These are phyloP conservation scores for Leptinotarsa defecta DNA, from an alignment of 1,140 invertebrate species.

Conservation along the genomic window DNA sequence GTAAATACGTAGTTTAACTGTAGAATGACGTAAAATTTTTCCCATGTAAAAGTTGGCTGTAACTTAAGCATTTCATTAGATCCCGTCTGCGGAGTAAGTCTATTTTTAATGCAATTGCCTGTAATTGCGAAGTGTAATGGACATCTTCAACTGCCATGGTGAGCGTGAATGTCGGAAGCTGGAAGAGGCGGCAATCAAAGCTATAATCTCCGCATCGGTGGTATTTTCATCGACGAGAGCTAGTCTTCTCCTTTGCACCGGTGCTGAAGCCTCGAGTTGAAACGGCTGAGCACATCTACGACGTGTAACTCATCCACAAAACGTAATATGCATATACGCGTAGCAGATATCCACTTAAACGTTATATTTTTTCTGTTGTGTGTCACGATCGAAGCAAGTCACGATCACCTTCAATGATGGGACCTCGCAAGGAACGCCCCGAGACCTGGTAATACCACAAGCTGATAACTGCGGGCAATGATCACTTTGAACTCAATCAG, in stretches of 20 bases:
- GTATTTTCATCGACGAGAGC: constrained; percentile 34
- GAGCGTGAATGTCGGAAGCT: constrained; percentile 48
- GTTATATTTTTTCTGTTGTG: constrained; percentile 45
- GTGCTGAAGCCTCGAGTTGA: constrained; percentile 7
- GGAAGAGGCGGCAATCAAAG: constrained; percentile 47
- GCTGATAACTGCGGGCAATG: constrained; percentile 42
- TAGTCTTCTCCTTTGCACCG: constrained; percentile 10
- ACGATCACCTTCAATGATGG: constrained; percentile 48
- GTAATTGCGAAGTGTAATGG: constrained; percentile 47
- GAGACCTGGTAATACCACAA: constrained; percentile 46
- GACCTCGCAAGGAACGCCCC: constrained; percentile 45
- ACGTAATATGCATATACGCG: constrained; percentile 47
- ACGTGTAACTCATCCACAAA: constrained; percentile 17
- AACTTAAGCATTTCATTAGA: constrained; percentile 36
- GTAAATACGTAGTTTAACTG: constrained; percentile 24
- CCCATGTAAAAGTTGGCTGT: constrained; percentile 27
- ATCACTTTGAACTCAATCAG: constrained; percentile 33
- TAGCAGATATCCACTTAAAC: constrained; percentile 50
- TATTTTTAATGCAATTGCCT: constrained; percentile 44
- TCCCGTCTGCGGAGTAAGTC: constrained; percentile 33
- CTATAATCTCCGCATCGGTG: constrained; percentile 35
- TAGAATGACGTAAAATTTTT: constrained; percentile 23
- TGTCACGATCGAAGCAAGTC: constrained; percentile 52
- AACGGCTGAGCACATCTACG: constrained; percentile 14
- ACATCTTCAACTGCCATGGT: constrained; percentile 44